Evolutionary conservation across 2,797 vertebrate genomes (phyloP).

Genomic region (Labroides dimidiatus): DNA sequence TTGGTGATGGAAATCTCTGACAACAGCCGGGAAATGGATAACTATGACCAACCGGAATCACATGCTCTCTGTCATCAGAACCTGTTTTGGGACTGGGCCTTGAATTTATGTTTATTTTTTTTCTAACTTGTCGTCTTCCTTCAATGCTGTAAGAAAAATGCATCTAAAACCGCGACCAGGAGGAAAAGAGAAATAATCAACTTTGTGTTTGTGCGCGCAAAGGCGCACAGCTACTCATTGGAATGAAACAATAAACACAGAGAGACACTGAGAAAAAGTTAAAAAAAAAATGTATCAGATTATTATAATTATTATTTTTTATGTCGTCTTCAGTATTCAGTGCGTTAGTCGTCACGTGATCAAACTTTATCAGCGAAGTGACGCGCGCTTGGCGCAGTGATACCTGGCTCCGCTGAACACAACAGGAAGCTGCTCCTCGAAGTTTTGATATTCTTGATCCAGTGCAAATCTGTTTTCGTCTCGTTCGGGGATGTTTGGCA

Average conservation of each 20-base stretch:
- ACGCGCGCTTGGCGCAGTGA: slow-evolving; percentile 21
- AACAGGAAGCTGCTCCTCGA: slow-evolving; percentile 57
- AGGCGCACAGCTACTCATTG: slow-evolving; percentile 3
- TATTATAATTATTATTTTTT: slow-evolving; percentile 52
- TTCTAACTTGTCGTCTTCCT: slow-evolving; percentile 57
- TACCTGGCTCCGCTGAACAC: slow-evolving; percentile 12
- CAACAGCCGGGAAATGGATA: slow-evolving; percentile 82
- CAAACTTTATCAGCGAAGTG: slow-evolving; percentile 53
- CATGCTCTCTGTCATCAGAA: slow-evolving; percentile 80
- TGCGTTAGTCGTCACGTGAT: slow-evolving; percentile 64
- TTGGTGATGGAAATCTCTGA: slow-evolving; percentile 81
- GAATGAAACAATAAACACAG: slow-evolving; percentile 23
- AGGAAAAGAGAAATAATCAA: background rate
- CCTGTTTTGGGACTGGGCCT: slow-evolving; percentile 58
- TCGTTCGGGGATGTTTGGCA: slow-evolving; percentile 65
- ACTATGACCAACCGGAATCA: slow-evolving; percentile 82
- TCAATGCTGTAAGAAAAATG: slow-evolving; percentile 40
- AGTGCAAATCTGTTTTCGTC: slow-evolving; percentile 68
- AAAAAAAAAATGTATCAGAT: background rate
- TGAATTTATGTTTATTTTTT: slow-evolving; percentile 70
- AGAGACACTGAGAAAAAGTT: background rate
- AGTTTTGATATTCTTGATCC: slow-evolving; percentile 64
- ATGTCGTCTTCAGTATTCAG: slow-evolving; percentile 43
- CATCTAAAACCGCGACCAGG: slow-evolving; percentile 37
- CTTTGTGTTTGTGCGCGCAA: background rate